Conservation (phyloP, 2,797 vertebrate species). For the Pristis pectinata region DNA sequence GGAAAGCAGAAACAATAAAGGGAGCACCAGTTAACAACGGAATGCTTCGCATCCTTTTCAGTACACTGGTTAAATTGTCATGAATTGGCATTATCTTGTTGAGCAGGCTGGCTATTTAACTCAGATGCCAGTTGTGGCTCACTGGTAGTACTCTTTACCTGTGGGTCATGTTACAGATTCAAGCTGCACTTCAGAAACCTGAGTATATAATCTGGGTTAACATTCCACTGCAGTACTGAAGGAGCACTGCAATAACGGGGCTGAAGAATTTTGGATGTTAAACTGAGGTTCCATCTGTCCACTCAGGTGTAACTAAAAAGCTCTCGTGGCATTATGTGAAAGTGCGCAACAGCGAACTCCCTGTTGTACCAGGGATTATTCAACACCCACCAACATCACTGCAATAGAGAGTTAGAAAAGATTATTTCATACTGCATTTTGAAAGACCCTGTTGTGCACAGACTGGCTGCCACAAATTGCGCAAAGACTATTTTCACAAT, state of each 20-base stretch:
- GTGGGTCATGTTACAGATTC: neutral
- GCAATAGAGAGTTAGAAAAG: neutral
- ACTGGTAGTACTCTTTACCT: neutral
- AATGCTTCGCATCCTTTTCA: neutral
- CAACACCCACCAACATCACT: neutral
- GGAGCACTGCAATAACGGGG: neutral
- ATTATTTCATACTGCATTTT: neutral
- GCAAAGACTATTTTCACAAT: no score
- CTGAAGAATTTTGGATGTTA: neutral
- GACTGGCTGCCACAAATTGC: no score
- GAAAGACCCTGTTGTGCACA: neutral
- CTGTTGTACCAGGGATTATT: neutral
- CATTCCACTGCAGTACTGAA: neutral
- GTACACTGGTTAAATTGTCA: neutral
- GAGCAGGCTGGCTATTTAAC: no score
- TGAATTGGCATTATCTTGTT: neutral
- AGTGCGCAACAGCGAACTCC: neutral
- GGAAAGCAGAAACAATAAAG: constrained; percentile 38
- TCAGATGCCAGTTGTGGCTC: neutral
- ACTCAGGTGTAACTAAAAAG: neutral
- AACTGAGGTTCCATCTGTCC: neutral
- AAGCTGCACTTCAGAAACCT: neutral
- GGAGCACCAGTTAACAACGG: neutral
- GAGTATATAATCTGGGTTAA: neutral
- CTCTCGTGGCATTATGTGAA: neutral